Evolutionary conservation across 2,888 invertebrate species (phyloP), one percentile per base, ranked within the genome.

Genomic region (Cantharis flavilabris): DNA sequence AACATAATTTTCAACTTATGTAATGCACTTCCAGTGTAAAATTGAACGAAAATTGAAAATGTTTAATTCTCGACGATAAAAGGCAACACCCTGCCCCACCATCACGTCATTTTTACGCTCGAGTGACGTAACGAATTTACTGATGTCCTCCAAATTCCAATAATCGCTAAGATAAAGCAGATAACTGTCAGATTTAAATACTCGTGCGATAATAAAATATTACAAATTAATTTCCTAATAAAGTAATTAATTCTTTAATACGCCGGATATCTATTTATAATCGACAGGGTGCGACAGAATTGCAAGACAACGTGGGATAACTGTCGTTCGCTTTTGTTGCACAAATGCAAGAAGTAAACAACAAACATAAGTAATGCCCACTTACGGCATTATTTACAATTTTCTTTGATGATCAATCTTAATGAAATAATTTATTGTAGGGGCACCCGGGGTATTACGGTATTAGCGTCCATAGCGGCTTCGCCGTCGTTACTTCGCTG

Each of bases 1-100:
- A 70, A 76, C 72, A 72, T 72, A 72, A 23, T 63, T 62, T 49
- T 64, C 20, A 16, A 33, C 26, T 63, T 30, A 62, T 70, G 18
- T 18, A 63, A 14, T 10, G 13, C 14, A 70, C 23, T 76, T 76
- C 70, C 69, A 70, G 72, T 73, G 13, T 16, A 73, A 76, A 73
- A 73, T 67, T 64, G 63, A 11, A 23, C 14, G n/a, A 33, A 49
- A 70, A 69, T 70, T 72, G 16, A 28, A 72, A 62, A 71, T 62
- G 30, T 75, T 73, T 71, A 18, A 64, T 77, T 71, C 67, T 74
- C 30, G 13, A 28, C 9, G 71, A 49, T 75, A 69, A 14, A 28
- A 72, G 76, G 69, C 77, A 78, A 73, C 78, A 76, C 80, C 78
- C 80, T 76, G 76, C 80, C 80, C 78, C 80, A 78, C 73, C 71